Evolutionary conservation across 2,888 invertebrate species (phyloP).

Genomic region (Lumbricus terrestris): DNA sequence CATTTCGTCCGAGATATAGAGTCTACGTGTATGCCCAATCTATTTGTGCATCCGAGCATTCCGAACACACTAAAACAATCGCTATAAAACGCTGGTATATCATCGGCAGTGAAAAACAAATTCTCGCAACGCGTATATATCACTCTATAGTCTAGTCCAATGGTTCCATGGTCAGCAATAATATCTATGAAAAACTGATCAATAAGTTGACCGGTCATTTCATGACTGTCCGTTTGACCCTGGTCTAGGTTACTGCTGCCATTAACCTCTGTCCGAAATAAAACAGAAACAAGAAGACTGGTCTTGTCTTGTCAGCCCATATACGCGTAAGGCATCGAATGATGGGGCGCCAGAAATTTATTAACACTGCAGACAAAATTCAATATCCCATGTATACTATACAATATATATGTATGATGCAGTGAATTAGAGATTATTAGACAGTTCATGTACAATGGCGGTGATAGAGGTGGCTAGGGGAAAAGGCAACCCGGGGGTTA

Average conservation of each 20-base stretch:
- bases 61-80: background rate
- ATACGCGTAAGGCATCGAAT: no score
- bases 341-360: no score
- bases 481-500: no score
- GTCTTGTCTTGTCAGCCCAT: no score
- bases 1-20: background rate
- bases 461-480: no score
- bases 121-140: background rate
- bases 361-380: background rate
- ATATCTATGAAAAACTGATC: background rate
- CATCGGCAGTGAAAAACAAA: background rate
- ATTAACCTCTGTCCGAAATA: background rate
- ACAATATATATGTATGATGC: no score
- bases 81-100: background rate
- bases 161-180: background rate
- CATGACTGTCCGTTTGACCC: background rate
- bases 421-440: no score
- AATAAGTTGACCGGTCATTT: background rate
- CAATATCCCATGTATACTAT: no score
- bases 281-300: background rate
- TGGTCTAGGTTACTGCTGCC: background rate
- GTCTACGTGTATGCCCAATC: background rate
- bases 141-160: background rate
- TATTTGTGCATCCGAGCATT: background rate
- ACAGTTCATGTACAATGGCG: no score